Base-by-base conservation (phyloP, 2,797 vertebrate genomes). In the Chromobotia macracanthus region DNA sequence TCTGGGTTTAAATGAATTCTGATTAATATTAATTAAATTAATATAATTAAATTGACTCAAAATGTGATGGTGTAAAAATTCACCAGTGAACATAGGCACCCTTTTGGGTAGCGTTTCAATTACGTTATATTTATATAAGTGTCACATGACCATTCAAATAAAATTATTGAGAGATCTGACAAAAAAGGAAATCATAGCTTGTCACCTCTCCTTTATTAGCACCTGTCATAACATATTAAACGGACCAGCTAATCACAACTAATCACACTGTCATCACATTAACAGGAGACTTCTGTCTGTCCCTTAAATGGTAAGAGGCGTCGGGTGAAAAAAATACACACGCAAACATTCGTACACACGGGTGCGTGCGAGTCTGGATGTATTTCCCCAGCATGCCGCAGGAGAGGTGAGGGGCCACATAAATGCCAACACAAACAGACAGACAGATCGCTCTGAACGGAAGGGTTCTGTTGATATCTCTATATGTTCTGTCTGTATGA, bases 191-290 rank as follows among this genome's bases (percentile, higher is more conserved):
- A 61, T 61, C 25, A 31, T 28, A 18, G 31, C 58, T 61, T 31
- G 15, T 31, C 58, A 61, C 15, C 58, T 61, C 15, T 9, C 6
- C 6, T 61, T 61, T 1, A 18, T 31, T 16, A 61, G 58, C 58
- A 61, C 58, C 28, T 61, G 58, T 31, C 58, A 61, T 28, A 61
- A 61, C 58, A 31, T 61, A 61, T 31, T 61, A 61, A 28, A 61
- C 0, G 7, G 58, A 31, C 58, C 15, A 15, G 25, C 13, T 61
- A 31, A 61, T 44, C 41, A 44, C 41, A 44, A 1, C 13, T 31
- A 31, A 61, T 61, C 13, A 61, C 25, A 31, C 11, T 58, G 58
- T 61, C 58, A 61, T 23, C 44, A 72, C 66, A 35, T 44, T 61
- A 61, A 31, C 15, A 28, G 23, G 23, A 60, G 58, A 60, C 58